Evolutionary conservation across 2,113 vertebrate genomes (phyloP), one percentile per base, ranked within the genome.

Genomic region (Cyanoramphus novaezelandiae): DNA sequence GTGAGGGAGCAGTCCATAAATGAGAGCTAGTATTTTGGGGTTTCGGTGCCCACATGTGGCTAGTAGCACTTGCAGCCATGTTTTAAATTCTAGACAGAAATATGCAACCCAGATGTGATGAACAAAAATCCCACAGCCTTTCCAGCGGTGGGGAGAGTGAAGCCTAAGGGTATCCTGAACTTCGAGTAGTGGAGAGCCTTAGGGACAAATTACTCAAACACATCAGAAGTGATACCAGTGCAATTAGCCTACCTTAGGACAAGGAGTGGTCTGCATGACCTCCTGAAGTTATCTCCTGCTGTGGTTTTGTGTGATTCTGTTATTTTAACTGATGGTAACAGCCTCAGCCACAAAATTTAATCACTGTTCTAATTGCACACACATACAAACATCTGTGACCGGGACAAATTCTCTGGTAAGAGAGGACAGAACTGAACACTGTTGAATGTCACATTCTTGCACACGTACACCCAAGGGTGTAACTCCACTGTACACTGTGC

Each of bases 41-140:
- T 85, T 92, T 62, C 63, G 28, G 55, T 55, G 59, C 8, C 52
- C 2, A 0, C 23, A 19, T 47, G 16, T 43, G 20, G 33, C 41
- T 70, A 74, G 57, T n/a, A 75, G 25, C 55, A 89, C 23, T 52
- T 79, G 19, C 43, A 91, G 79, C 8, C 16, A 12, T 23, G 24
- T 71, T 91, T 82, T 70, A 63, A 65, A 86, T 75, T 78, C 49
- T 64, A 91, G 72, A 57, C 82, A 92, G 9, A 72, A 80, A 64
- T 85, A 78, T 10, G 83, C 63, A 86, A 35, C 55, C 71, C 17
- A 44, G 59, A 62, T 68, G 44, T 9, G 14, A 64, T 31, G n/a
- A 70, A 86, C 7, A 68, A 79, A 90, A 82, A 53, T 53, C 47
- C 29, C 53, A 62, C 24, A 44, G 13, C 28, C 31, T 88, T 92